These are phyloP conservation scores for Ammodytes marinus DNA, from an alignment of 2,113 vertebrate genomes.

Conservation along the genomic window DNA sequence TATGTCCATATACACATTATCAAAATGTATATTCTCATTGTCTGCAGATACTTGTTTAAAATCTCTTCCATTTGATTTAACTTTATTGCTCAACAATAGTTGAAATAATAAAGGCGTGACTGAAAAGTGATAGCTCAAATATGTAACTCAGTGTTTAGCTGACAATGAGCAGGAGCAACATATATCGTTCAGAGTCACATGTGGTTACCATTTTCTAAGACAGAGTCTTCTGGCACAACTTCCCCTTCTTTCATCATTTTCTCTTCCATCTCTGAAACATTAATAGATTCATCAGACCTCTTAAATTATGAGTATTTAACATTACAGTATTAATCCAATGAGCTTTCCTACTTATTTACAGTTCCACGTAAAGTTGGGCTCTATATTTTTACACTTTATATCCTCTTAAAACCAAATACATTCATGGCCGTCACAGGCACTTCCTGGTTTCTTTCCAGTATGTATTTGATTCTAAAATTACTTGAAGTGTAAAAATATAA, in stretches of 20 bases:
- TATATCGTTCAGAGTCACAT: background rate
- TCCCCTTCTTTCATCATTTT: background rate
- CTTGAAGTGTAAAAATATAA: too few species aligned
- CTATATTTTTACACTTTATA: too few species aligned
- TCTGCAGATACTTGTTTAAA: too few species aligned
- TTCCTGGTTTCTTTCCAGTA: too few species aligned
- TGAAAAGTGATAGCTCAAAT: background rate
- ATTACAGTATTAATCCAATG: background rate
- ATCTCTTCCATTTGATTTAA: background rate
- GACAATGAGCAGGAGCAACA: background rate
- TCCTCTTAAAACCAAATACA: too few species aligned
- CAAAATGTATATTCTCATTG: too few species aligned
- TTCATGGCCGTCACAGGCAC: too few species aligned
- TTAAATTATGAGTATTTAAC: background rate
- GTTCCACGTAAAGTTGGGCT: too few species aligned
- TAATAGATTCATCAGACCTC: background rate
- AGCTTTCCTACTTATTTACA: background rate
- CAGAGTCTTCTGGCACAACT: background rate
- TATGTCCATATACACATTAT: too few species aligned
- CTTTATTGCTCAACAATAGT: background rate
- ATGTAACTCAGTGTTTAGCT: background rate
- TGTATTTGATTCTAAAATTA: too few species aligned
- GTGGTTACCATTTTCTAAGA: background rate
- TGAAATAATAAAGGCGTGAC: background rate
- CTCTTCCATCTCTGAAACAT: slow-evolving; percentile 7